Evolutionary conservation across 2,797 vertebrate genomes (phyloP), one percentile per base, ranked within the genome.

Genomic region (Phrynocephalus vlangalii): DNA sequence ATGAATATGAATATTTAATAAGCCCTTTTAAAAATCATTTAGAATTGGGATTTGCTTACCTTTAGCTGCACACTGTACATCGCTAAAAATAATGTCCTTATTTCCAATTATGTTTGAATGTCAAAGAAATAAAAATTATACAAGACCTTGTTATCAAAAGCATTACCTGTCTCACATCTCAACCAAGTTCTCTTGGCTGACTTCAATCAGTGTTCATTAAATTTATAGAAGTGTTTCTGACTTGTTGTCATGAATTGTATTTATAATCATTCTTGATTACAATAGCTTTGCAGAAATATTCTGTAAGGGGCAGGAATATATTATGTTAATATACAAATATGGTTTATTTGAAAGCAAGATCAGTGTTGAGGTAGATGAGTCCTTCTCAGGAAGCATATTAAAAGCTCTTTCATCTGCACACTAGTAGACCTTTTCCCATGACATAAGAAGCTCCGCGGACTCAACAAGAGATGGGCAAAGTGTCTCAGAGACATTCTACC

Each of bases 211-310:
- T 50, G 50, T 68, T 87, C 80, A 60, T 50, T 52, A 88, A 89
- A 89, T 28, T 26, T 86, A 20, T 52, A 56, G 89, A 18, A 75
- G 26, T 68, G 88, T 70, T 94, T 88, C 88, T 79, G 52, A 90
- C 70, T 30, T 92, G 38, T 71, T 80, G 80, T 82, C 82, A 87
- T 18, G 79, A 6, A 66, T 89, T 89, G 87, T 86, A 72, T 44
- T 89, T 88, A 85, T 9, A 85, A 10, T 8, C 2, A n/a, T 50
- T 48, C 15, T 86, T 90, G 76, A 66, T 89, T 93, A 89, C 84
- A 92, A 91, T 88, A 88, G 91, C 28, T 86, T 33, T 86, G 70
- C 44, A 80, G 81, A 86, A 89, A 30, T 87, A 30, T 83, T 80
- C 82, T 80, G 68, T 52, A 60, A 80, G 78, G 5, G n/a, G 68